Percentiles rank a stretch among this genome's conserved stretches.
Evolutionary conservation across 2,797 vertebrate genomes (phyloP).

Genomic region (Darevskia mixta): DNA sequence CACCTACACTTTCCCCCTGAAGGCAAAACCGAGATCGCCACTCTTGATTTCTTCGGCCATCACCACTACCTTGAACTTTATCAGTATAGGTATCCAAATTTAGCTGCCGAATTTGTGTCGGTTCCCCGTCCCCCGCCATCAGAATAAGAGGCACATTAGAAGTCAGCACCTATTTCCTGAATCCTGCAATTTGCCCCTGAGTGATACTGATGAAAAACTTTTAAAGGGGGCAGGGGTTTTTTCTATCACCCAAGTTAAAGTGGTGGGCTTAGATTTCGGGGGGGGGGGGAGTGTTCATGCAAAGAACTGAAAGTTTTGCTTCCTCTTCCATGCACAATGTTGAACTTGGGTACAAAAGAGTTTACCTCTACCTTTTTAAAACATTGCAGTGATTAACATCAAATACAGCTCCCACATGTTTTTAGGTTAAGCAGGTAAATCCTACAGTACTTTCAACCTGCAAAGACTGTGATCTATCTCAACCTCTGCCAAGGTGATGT

Average conservation of each 20-base stretch:
- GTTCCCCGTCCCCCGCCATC: neutral
- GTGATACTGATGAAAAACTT: neutral
- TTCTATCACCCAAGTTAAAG: neutral
- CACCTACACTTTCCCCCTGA: neutral
- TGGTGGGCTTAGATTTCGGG: neutral
- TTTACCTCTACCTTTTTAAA: neutral
- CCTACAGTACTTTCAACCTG: neutral
- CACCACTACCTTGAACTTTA: neutral
- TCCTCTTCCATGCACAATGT: neutral
- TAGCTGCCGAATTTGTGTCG: neutral
- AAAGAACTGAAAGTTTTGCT: neutral
- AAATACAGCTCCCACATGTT: neutral
- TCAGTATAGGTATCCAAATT: accelerated
- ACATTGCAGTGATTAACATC: neutral
- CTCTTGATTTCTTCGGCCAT: accelerated
- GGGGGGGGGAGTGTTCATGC: neutral
- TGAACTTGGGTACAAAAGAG: neutral
- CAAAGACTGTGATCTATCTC: neutral
- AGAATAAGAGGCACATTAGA: neutral
- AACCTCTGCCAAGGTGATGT: neutral
- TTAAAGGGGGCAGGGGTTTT: neutral
- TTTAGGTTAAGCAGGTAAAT: neutral
- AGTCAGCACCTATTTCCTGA: neutral
- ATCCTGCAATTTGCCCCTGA: neutral
- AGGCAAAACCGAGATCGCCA: constrained; percentile 16